Percentiles rank a stretch among this genome's conserved stretches.
Evolutionary conservation across 2,888 invertebrate species (phyloP).

Genomic region (Tenthredo distinguenda): DNA sequence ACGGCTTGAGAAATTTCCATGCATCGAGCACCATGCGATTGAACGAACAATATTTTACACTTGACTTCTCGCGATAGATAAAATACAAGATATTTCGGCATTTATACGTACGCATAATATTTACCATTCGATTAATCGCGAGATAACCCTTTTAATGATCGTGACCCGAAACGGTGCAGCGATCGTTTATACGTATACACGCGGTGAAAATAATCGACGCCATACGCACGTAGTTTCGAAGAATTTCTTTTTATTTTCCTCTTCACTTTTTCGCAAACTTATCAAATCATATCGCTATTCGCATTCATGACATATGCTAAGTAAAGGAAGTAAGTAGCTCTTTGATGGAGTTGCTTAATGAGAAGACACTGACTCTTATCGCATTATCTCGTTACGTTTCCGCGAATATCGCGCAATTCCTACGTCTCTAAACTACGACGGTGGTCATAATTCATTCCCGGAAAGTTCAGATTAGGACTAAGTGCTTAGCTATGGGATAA

Average conservation of each 20-base stretch:
- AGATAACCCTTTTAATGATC: background rate
- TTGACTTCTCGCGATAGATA: background rate
- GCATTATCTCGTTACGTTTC: slow-evolving; percentile 6
- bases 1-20: background rate
- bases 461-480: slow-evolving; percentile 7
- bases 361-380: background rate
- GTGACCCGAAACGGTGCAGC: background rate
- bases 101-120: background rate
- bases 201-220: background rate
- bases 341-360: background rate
- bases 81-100: background rate
- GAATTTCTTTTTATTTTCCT: background rate
- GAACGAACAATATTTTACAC: background rate
- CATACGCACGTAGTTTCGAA: background rate
- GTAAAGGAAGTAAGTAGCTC: background rate
- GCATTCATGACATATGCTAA: background rate
- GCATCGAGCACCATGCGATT: background rate
- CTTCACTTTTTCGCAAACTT: no score
- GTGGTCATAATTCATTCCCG: slow-evolving; percentile 9
- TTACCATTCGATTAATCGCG: background rate
- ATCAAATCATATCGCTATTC: background rate
- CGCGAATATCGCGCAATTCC: slow-evolving; percentile 21
- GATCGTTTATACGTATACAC: background rate
- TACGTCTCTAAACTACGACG: slow-evolving; percentile 5
- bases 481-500: background rate